Evolutionary conservation across 2,113 vertebrate genomes (phyloP).

Genomic region (Hucho hucho): DNA sequence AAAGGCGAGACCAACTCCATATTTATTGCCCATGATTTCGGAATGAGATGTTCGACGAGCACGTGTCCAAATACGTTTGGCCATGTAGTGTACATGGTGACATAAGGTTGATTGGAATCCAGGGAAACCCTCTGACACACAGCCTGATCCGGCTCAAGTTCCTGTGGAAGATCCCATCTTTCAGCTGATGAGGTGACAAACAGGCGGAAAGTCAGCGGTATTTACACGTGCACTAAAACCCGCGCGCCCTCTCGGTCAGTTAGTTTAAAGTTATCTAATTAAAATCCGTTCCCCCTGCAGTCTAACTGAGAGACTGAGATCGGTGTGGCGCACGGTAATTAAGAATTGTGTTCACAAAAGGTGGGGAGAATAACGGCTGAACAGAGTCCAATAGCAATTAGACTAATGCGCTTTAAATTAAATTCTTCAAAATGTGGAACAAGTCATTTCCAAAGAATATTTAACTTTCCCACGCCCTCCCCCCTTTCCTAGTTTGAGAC

Average conservation of each 20-base stretch:
- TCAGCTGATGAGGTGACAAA: slow-evolving; percentile 64
- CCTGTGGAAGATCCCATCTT: slow-evolving; percentile 21
- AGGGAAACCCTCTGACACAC: no score
- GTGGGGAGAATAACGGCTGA: slow-evolving; percentile 67
- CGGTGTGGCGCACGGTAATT: slow-evolving; percentile 65
- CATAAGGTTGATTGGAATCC: no score
- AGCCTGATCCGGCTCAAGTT: no score
- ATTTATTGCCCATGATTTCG: no score
- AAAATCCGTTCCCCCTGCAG: slow-evolving; percentile 58
- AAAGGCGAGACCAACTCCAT: no score
- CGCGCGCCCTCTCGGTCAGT: slow-evolving; percentile 44
- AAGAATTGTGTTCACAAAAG: slow-evolving; percentile 76
- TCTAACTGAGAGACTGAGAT: slow-evolving; percentile 31
- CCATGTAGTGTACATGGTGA: no score
- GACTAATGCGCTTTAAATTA: slow-evolving; percentile 79
- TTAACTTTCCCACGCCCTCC: slow-evolving; percentile 98
- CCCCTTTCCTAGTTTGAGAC: slow-evolving; percentile 73
- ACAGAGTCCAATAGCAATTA: slow-evolving; percentile 76
- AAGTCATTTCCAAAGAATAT: slow-evolving; percentile 77
- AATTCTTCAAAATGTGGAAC: slow-evolving; percentile 71
- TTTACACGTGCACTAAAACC: slow-evolving; percentile 68
- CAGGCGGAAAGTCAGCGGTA: slow-evolving; percentile 72
- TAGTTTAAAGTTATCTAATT: slow-evolving; percentile 75
- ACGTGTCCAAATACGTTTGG: no score
- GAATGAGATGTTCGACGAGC: no score